Evolutionary conservation across 2,888 invertebrate genomes (phyloP).

Genomic region (Rhagophthalmus giganteus): DNA sequence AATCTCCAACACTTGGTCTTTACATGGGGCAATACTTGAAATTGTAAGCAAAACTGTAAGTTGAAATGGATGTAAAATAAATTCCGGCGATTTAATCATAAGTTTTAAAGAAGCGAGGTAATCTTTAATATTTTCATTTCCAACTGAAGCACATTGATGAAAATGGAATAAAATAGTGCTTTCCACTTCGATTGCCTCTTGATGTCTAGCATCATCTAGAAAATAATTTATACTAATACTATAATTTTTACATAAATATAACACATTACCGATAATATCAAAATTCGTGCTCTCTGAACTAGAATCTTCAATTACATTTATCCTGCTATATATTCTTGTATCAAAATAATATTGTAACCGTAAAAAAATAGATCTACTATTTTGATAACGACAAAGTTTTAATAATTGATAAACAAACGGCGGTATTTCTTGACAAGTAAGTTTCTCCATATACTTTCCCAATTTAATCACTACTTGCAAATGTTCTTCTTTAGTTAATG

Average conservation of each 20-base stretch:
- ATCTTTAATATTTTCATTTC: slow-evolving; percentile 55
- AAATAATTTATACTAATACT: slow-evolving; percentile 7
- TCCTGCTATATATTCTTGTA: slow-evolving; percentile 44
- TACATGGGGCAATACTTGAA: slow-evolving; percentile 55
- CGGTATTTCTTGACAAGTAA: slow-evolving; percentile 66
- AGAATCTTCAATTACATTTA: slow-evolving; percentile 28
- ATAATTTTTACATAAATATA: not conserved
- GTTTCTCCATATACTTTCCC: slow-evolving; percentile 61
- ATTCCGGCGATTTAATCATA: slow-evolving; percentile 61
- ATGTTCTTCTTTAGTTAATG: slow-evolving; percentile 63
- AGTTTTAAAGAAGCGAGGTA: slow-evolving; percentile 57
- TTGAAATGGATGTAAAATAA: slow-evolving; percentile 65
- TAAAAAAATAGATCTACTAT: slow-evolving; percentile 47
- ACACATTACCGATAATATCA: slow-evolving; percentile 45
- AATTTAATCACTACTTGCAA: slow-evolving; percentile 65
- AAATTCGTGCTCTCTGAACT: slow-evolving; percentile 43
- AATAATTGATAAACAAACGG: slow-evolving; percentile 69
- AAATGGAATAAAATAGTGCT: slow-evolving; percentile 66
- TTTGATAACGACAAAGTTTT: slow-evolving; percentile 59
- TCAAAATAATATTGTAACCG: slow-evolving; percentile 51
- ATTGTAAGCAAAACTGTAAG: slow-evolving; percentile 63
- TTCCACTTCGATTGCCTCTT: slow-evolving; percentile 62
- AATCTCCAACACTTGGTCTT: slow-evolving; percentile 55
- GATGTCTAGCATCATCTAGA: slow-evolving; percentile 54
- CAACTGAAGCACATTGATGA: slow-evolving; percentile 53